Evolutionary conservation across 2,797 vertebrate genomes (phyloP).

Genomic region (Melanotaenia pygmaea): DNA sequence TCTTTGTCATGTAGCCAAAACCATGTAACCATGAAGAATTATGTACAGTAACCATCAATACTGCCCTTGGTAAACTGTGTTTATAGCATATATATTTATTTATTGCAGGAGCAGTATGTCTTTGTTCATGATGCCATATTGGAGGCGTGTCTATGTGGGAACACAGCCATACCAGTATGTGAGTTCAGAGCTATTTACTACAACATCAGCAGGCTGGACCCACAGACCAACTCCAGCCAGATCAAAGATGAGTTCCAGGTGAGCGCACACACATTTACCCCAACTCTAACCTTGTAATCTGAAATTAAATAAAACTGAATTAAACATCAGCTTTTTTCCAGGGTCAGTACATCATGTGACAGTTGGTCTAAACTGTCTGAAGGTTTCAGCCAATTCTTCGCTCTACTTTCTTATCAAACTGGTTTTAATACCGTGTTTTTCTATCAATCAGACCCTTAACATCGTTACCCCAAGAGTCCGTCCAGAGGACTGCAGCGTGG

Average conservation of each 20-base stretch:
- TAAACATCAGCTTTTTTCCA: not conserved
- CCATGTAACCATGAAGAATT: too few species aligned
- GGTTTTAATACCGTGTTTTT: not conserved
- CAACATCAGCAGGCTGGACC: conserved; percentile 96
- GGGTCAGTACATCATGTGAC: not conserved
- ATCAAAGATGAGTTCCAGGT: conserved; percentile 99
- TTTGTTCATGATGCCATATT: conserved; percentile 98
- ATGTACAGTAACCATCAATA: too few species aligned
- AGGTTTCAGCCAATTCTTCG: not conserved
- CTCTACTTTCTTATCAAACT: not conserved
- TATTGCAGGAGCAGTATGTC: conserved; percentile 93
- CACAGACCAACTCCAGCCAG: conserved; percentile 98
- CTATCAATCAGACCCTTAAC: conserved; percentile 87
- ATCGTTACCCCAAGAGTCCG: conserved; percentile 95
- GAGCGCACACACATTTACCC: conserved; percentile 12
- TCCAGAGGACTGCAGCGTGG: conserved; percentile 96
- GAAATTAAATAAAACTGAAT: not conserved
- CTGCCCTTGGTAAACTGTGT: not conserved
- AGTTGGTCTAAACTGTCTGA: not conserved
- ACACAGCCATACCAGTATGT: conserved; percentile 96
- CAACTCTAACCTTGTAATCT: not conserved
- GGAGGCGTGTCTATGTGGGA: conserved; percentile 96
- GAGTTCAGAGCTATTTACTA: conserved; percentile 96
- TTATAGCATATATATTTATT: not conserved
- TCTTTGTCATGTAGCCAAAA: too few species aligned